Evolutionary conservation across 2,888 invertebrate genomes (phyloP), one percentile per base, ranked within the genome.

Genomic region (Mellilla xanthometata): DNA sequence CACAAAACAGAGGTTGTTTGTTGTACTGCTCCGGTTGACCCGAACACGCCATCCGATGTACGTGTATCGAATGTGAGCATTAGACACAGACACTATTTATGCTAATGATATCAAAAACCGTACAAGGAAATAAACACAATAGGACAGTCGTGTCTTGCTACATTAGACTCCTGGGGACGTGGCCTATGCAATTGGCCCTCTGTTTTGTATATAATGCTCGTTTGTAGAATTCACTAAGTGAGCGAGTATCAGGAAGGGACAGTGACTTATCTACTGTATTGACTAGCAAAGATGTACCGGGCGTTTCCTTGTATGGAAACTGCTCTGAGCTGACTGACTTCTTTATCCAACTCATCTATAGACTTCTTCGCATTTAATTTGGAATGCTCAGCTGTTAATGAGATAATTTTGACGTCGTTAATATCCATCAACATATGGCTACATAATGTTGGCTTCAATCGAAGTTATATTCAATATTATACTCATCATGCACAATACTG

Each of bases 61-160:
- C 75, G 72, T 74, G 76, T 71, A 76, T 75, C 79, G 79, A 81
- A 81, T 83, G 79, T 81, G 80, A 81, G 47, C 41, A 38, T 48
- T 38, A 42, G 72, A 70, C 67, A 74, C 75, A 68, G 75, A 74
- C 69, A 81, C 78, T 79, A 78, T 83, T 83, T 83, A 85, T 84
- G 82, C 81, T 84, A 85, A 84, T 84, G 81, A 79, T 84, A 81
- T 80, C 81, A 81, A 82, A 84, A 82, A 76, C 81, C 82, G 67
- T 81, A 80, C 75, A 82, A 83, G 84, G 83, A 83, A 82, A 83
- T 82, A 81, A 83, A 83, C 83, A 84, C 86, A 84, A 84, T 85
- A 81, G 82, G 84, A 81, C 85, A 82, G 81, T 83, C 78, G 78
- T 80, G 82, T 83, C 83, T 82, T 68, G 75, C 73, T 78, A 76